These are phyloP conservation scores for Dioctria linearis DNA, from an alignment of 2,888 invertebrate genomes.

Conservation along the genomic window DNA sequence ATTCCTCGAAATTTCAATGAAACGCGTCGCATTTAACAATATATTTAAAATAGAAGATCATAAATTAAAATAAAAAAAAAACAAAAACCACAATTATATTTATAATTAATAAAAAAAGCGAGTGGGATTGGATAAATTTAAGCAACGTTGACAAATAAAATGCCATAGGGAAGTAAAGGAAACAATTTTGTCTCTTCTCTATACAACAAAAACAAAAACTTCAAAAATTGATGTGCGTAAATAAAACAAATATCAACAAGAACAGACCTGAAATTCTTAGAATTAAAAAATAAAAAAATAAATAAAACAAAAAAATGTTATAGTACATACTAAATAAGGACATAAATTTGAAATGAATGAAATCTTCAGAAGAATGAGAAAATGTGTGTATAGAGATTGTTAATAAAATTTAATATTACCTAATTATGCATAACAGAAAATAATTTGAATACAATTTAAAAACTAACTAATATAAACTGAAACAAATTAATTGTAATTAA, in stretches of 20 bases:
- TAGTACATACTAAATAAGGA: background rate
- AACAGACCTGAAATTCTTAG: slow-evolving; percentile 18
- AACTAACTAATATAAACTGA: background rate
- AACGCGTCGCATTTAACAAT: slow-evolving; percentile 27
- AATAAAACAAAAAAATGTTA: slow-evolving; percentile 21
- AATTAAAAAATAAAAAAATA: slow-evolving; percentile 33
- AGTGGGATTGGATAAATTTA: too few relatives aligned
- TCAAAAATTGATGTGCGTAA: background rate
- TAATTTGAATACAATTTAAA: slow-evolving; percentile 26
- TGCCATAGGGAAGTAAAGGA: too few relatives aligned
- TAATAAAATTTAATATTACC: slow-evolving; percentile 12
- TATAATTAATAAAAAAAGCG: background rate
- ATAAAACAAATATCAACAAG: background rate
- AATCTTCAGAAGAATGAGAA: background rate
- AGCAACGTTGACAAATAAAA: too few relatives aligned
- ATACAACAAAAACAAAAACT: background rate
- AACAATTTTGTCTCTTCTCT: background rate
- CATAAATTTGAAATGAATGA: background rate
- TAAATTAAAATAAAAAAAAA: slow-evolving; percentile 53
- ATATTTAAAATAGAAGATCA: slow-evolving; percentile 13
- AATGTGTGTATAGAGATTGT: slow-evolving; percentile 32
- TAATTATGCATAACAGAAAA: slow-evolving; percentile 1
- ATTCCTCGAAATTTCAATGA: slow-evolving; percentile 37
- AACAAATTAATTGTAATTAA: slow-evolving; percentile 1
- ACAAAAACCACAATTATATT: slow-evolving; percentile 44